Base-by-base conservation (phyloP, 2,888 invertebrate species). In the Dione juno region DNA sequence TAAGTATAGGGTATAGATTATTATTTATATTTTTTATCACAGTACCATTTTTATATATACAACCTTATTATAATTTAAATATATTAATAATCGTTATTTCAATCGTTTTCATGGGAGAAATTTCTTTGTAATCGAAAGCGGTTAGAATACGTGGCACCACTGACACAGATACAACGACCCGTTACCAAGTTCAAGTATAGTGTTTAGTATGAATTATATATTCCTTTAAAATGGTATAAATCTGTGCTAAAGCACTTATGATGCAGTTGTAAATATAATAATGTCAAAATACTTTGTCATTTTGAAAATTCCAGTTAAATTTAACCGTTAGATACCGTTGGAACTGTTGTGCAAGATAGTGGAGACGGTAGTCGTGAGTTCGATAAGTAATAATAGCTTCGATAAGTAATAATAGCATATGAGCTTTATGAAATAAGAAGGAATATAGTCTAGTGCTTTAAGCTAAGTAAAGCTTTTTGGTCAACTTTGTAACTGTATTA, bases 111-210 rank as follows among this genome's bases (percentile, higher is more conserved):
- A 70, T 70, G 65, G 66, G 65, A 70, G 70, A 73, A 73, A 70
- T 40, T 58, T 19, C 52, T 64, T 66, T 40, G 43, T 63, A 63
- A 69, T 72, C 66, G 69, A 69, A 72, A 67, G 69, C 70, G 37
- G 53, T 41, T 65, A 66, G 64, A 69, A 69, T 70, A 72, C 67
- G 72, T 72, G 72, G 68, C 67, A 66, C 74, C 40, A 66, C 66
- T 74, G 72, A 70, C 74, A 70, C 58, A 74, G 57, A 63, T 53
- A 66, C 66, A 19, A 19, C 52, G 35, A 64, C 43, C 67, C 57
- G 68, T 66, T 70, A 65, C 50, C 14, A 16, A 57, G 6, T n/a
- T 16, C 21, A 67, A 67, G 45, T 54, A 69, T 43, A 58, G 66
- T 57, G 57, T 69, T 72, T 73, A 67, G 59, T 50, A 70, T 72